Percentiles rank a stretch among this genome's conserved stretches.
These are phyloP conservation scores for Ladona fulva DNA, from an alignment of 1,140 invertebrate genomes.

Conservation along the genomic window DNA sequence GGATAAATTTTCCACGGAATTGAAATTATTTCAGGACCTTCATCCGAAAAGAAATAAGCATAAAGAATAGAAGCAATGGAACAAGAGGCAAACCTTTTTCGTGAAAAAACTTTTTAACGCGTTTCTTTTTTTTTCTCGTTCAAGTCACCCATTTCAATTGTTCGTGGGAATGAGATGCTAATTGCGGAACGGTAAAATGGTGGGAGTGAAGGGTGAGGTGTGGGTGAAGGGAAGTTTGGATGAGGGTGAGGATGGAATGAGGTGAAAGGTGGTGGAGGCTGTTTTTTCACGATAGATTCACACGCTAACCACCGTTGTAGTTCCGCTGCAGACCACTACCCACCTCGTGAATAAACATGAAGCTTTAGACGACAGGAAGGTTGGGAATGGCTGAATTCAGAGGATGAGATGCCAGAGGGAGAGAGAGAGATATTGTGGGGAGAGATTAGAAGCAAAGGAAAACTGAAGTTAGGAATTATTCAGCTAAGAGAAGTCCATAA, in stretches of 20 bases:
- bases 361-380: background rate
- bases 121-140: background rate
- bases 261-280: background rate
- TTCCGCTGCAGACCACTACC: background rate
- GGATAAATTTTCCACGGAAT: no score
- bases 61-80: background rate
- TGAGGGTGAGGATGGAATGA: background rate
- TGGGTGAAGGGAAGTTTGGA: background rate
- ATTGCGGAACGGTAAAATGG: background rate
- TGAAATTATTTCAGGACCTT: no score
- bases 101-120: background rate
- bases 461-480: no score
- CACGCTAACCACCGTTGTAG: constrained; percentile 1
- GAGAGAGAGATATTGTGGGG: no score
- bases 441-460: no score
- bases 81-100: background rate
- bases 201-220: background rate
- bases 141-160: background rate
- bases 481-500: no score
- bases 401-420: no score
- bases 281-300: constrained; percentile 4
- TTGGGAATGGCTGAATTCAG: background rate
- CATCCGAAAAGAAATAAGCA: no score
- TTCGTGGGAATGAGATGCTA: constrained; percentile 4
- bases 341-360: constrained; percentile 2